Base-by-base conservation (phyloP, 2,113 vertebrate species). In the Calidris pygmaea region DNA sequence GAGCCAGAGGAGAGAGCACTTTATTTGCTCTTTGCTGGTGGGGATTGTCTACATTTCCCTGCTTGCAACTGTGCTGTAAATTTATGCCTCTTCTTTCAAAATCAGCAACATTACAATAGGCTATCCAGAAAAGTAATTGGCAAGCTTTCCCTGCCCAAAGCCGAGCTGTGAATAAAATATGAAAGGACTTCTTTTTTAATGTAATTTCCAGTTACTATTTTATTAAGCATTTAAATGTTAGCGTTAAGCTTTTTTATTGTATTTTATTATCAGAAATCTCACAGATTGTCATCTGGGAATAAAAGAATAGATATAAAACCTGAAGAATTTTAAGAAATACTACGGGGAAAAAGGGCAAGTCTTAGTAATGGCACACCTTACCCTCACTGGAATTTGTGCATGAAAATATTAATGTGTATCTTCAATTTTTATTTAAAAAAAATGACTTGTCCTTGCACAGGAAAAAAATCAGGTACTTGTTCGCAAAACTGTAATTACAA, bases 1-100 rank as follows among this genome's bases (percentile, higher is more conserved):
- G 83, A 96, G 81, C 65, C 70, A 95, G 78, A 96, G 66, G 85
- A 97, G 93, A 96, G 74, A 82, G 9, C 30, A 84, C 71, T 70
- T 85, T 94, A 80, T 93, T 95, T 94, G 37, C 10, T 87, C 45
- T 73, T 94, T 10, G 78, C 95, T 96, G 82, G 32, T 95, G 86
- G 93, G 70, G 73, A 91, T 92, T 95, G 50, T 95, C 91, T 95
- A 1, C 35, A 89, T 89, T 73, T 73, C 77, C 29, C 63, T 93
- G 56, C 77, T 68, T 89, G 52, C n/a, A 78, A 3, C 73, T 74
- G 21, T 58, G 48, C 52, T 70, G 19, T 56, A 73, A 96, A 96
- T 95, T 95, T 68, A 82, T 9, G 45, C 74, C 68, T 85, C 75
- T 95, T 90, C 75, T 56, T 90, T 88, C 77, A 62, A 70, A 91